A percentile compares a stretch with the other conserved stretches of the same genome.
Conservation (phyloP, 2,113 vertebrate species). For the Mugil cephalus region DNA sequence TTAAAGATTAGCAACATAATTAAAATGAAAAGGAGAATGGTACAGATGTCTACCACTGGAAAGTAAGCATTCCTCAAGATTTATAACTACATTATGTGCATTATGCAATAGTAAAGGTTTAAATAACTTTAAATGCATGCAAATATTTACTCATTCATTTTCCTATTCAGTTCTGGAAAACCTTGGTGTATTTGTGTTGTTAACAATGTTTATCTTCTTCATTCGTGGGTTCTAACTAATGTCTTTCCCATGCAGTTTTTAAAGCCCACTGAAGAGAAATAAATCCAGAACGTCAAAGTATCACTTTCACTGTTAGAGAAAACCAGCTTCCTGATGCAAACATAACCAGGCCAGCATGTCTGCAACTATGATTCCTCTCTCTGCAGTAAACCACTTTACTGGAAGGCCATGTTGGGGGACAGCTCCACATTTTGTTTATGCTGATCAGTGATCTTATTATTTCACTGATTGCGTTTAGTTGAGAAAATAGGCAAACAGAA, state of each 20-base stretch:
- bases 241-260: slow-evolving; percentile 19
- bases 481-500: slow-evolving; percentile 56
- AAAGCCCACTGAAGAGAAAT: slow-evolving; percentile 11
- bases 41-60: too few relatives aligned
- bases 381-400: slow-evolving; percentile 28
- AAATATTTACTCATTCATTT: slow-evolving; percentile 21
- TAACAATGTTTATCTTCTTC: slow-evolving; percentile 33
- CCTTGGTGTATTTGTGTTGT: slow-evolving; percentile 21
- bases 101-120: slow-evolving; percentile 2
- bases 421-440: slow-evolving; percentile 45
- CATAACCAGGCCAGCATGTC: slow-evolving; percentile 34
- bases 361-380: slow-evolving; percentile 19
- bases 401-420: slow-evolving; percentile 17
- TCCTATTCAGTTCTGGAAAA: slow-evolving; percentile 1
- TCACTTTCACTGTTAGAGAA: slow-evolving; percentile 35
- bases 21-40: too few relatives aligned
- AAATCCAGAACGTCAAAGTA: slow-evolving; percentile 39
- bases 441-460: slow-evolving; percentile 66
- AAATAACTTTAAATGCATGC: slow-evolving; percentile 25
- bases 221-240: slow-evolving; percentile 16
- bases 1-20: too few relatives aligned
- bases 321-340: slow-evolving; percentile 28
- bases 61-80: neutral
- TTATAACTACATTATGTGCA: neutral
- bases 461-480: slow-evolving; percentile 69